Percentiles rank a stretch among this genome's conserved stretches.
phyloP scores from a whole-genome alignment of 2,113 vertebrate genomes.

The Zosterops japonicus region DNA sequence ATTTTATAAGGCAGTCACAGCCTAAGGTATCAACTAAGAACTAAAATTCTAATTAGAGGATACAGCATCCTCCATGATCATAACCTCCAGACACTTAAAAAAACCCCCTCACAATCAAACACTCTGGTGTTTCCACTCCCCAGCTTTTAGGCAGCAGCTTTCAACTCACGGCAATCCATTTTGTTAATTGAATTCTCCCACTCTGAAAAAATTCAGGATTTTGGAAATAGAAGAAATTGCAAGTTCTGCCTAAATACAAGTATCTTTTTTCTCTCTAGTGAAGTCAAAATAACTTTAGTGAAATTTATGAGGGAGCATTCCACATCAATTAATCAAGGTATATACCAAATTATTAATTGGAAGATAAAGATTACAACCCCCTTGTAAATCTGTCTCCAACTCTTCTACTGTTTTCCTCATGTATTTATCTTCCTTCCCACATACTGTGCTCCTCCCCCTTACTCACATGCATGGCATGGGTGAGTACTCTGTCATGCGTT shows the following conservation, averaged over 20 bases:
- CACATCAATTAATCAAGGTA: background rate
- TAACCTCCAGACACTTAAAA: background rate
- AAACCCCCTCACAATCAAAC: background rate
- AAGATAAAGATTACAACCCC: background rate
- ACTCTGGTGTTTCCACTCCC: background rate
- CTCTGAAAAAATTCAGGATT: background rate
- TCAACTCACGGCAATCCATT: background rate
- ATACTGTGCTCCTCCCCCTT: background rate
- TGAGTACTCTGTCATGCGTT: fast-evolving
- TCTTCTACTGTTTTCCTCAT: background rate
- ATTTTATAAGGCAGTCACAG: background rate
- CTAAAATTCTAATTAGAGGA: background rate
- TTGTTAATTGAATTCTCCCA: background rate
- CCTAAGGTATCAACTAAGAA: background rate
- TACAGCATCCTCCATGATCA: background rate
- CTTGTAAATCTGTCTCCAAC: background rate
- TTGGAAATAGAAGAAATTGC: background rate
- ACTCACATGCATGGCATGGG: background rate
- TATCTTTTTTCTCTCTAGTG: background rate
- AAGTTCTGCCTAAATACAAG: background rate
- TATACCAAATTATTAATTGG: background rate
- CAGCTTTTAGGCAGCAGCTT: background rate
- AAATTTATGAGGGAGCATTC: background rate
- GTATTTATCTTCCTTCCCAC: background rate
- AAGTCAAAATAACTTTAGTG: background rate